Evolutionary conservation across 2,888 invertebrate species (phyloP), one percentile per base, ranked within the genome.

Genomic region (Cryptocephalus primarius): DNA sequence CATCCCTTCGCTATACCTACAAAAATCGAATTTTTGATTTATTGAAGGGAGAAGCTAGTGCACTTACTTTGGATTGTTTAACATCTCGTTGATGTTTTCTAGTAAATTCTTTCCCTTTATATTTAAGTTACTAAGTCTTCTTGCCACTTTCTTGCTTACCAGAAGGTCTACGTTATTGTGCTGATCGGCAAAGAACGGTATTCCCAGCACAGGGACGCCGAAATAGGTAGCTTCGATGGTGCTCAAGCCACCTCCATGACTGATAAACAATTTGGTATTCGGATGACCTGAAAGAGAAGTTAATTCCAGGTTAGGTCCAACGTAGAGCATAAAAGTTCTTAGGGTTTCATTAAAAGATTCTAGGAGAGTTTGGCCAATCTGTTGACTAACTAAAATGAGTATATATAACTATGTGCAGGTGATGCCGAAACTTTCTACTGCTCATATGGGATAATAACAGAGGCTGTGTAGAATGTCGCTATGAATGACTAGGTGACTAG

Each of bases 111-210:
- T 53, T 13, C 49, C 48, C 8, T 57, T 60, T 10, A 63, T 36
- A 11, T 54, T 53, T 8, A 48, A 8, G 34, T 55, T 52, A 45
- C 59, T 55, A n/a, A 63, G 32, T 31, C 44, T 51, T 6, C 52
- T 34, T 6, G 57, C 63, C 43, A 58, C 48, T 34, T 62, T 62
- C 12, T 55, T 53, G 1, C 51, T 48, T 39, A 55, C 57, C 14
- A 64, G 56, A 43, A 60, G 56, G n/a, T 48, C 41, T 51, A 62
- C 54, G 49, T 67, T 67, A 9, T 58, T 36, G 32, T 48, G 33
- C 44, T 60, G 60, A 48, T 60, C 60, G 1, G 47, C 44, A 33
- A 55, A 45, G 39, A 60, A 57, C 22, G 60, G 60, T 31, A 60
- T 50, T 32, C 51, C 52, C n/a, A 60, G 42, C 12, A 60, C 48